Evolutionary conservation across 2,888 invertebrate species (phyloP).

Genomic region (Eupithecia exiguata): DNA sequence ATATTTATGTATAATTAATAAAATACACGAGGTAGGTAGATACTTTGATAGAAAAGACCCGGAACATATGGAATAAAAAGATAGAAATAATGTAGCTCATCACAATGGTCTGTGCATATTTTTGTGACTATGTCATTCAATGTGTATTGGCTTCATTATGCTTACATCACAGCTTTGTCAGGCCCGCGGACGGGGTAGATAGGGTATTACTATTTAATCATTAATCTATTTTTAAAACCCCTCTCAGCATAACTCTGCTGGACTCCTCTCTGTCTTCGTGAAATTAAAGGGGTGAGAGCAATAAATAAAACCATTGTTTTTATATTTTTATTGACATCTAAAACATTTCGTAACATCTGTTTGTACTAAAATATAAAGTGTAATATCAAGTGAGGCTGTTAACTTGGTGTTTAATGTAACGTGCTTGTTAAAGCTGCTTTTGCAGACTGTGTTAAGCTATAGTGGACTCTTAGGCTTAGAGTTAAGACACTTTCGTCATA

Average conservation of each 20-base stretch:
- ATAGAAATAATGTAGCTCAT: too few relatives aligned
- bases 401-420: slow-evolving; percentile 67
- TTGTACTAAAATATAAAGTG: slow-evolving; percentile 84
- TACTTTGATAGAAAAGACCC: too few relatives aligned
- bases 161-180: background rate
- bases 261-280: background rate
- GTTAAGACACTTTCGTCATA: slow-evolving; percentile 67
- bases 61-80: too few relatives aligned
- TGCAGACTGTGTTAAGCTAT: slow-evolving; percentile 71
- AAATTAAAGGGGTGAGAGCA: background rate
- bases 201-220: too few relatives aligned
- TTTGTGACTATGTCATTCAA: background rate
- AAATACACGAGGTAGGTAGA: too few relatives aligned
- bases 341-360: slow-evolving; percentile 80
- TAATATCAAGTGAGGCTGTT: slow-evolving; percentile 76
- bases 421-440: slow-evolving; percentile 72
- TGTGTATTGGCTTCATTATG: background rate
- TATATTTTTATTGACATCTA: slow-evolving; percentile 81
- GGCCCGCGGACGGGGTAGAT: too few relatives aligned
- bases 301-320: slow-evolving; percentile 55
- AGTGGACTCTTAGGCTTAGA: slow-evolving; percentile 60
- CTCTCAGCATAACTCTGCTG: background rate
- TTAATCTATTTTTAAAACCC: background rate
- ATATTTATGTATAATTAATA: too few relatives aligned
- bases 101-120: background rate